Base-by-base conservation (phyloP, 2,113 vertebrate species). In the Caloenas nicobarica region DNA sequence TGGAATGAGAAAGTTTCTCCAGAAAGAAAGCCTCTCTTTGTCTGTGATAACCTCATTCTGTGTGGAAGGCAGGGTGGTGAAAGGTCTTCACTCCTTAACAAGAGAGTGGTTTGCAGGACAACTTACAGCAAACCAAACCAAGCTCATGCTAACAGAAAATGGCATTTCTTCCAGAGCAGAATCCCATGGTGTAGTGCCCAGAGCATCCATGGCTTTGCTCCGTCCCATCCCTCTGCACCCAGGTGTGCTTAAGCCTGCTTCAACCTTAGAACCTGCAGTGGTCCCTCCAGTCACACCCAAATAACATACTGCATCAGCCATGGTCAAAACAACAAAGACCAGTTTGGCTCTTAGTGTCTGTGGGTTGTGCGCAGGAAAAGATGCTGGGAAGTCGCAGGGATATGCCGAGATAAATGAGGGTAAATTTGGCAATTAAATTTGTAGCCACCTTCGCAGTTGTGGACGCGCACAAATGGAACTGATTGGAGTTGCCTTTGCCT, bases 401-500 rank as follows among this genome's bases (percentile, higher is more conserved):
- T 0, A 2, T 16, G 50, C 71, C 34, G 40, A 25, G 42, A n/a
- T 50, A 60, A 77, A 62, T 1, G 7, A 6, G 36, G 11, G 38
- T 11, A 65, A 68, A 70, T 71, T 44, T 80, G 56, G 56, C 56
- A 54, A 16, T 82, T 78, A 58, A 68, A 33, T 76, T 29, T 40
- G 48, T 66, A 85, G 54, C 48, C 0, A 2, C 78, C 61, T 72
- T 74, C 53, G 7, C 46, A 50, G 33, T 7, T 10, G 23, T 54
- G 65, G 62, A 16, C 33, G 7, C 2, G 31, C 70, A 90, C 50
- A 80, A 70, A 73, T 8, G 14, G 66, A 86, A 54, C n/a, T 24
- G 87, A 81, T 83, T 46, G 85, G 68, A 58, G 29, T 40, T 93
- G 81, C 81, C 74, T 91, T 61, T 91, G 57, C 77, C 51, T 93